A percentile compares a stretch with the other conserved stretches of the same genome.
phyloP scores from a whole-genome alignment of 2,113 vertebrate species.

The Nothocercus nigrocapillus region DNA sequence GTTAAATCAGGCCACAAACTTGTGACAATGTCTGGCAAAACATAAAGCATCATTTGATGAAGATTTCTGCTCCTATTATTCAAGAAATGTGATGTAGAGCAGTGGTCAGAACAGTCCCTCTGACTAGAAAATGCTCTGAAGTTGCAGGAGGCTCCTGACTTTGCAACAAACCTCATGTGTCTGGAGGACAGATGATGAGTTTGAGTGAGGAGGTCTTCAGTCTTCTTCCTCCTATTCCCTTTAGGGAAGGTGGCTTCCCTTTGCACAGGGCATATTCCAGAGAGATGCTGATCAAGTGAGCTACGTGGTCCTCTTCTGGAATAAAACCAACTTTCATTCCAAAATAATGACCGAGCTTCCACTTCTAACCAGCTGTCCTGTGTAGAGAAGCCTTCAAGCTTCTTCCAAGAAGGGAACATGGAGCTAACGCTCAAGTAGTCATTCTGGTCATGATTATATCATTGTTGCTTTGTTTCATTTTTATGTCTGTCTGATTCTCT shows the following conservation, averaged over 20 bases:
- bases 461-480: too few relatives aligned
- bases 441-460: not conserved
- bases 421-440: not conserved
- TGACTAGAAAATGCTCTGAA: not conserved
- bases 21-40: not conserved
- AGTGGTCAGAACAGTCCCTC: not conserved
- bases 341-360: not conserved
- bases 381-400: not conserved
- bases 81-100: not conserved
- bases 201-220: not conserved
- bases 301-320: not conserved
- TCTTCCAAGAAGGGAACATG: not conserved
- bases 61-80: not conserved
- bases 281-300: not conserved
- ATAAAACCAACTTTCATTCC: not conserved
- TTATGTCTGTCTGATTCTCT: not conserved
- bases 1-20: not conserved
- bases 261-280: not conserved
- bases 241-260: not conserved
- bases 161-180: not conserved
- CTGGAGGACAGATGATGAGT: not conserved
- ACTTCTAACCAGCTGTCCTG: not conserved
- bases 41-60: fast-evolving
- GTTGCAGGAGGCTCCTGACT: not conserved
- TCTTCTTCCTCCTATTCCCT: not conserved